phyloP scores from a whole-genome alignment of 2,888 invertebrate species.

The Adineta ricciae region DNA sequence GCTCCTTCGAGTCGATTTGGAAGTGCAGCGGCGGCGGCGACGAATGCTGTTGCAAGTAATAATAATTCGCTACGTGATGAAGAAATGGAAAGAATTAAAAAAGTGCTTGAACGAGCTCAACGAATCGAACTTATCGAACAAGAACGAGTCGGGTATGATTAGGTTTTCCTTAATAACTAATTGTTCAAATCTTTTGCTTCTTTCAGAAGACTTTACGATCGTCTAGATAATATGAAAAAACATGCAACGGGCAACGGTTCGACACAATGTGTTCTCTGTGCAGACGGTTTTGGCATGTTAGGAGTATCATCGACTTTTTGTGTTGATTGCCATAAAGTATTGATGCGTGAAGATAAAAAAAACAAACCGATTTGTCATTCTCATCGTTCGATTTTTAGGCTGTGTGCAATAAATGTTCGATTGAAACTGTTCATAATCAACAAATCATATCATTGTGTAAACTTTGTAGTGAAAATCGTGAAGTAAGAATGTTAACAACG shows the following conservation, averaged over 20 bases:
- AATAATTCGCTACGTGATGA: slow-evolving; percentile 26
- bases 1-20: background rate
- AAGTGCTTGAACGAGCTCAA: slow-evolving; percentile 32
- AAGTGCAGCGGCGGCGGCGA: background rate
- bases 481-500: background rate
- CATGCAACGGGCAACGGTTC: slow-evolving; percentile 21
- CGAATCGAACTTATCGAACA: slow-evolving; percentile 24
- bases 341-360: background rate
- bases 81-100: slow-evolving; percentile 30
- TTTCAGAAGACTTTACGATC: slow-evolving; percentile 24
- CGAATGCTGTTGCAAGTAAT: background rate
- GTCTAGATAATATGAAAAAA: slow-evolving; percentile 33
- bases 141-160: slow-evolving; percentile 29
- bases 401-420: slow-evolving; percentile 32
- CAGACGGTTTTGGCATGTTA: slow-evolving; percentile 29
- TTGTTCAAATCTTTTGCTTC: background rate
- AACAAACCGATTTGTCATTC: no score
- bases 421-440: slow-evolving; percentile 31
- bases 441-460: slow-evolving; percentile 27
- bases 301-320: slow-evolving; percentile 26
- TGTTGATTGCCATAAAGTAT: slow-evolving; percentile 26
- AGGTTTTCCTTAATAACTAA: background rate
- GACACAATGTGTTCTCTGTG: slow-evolving; percentile 29
- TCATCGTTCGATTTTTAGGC: background rate
- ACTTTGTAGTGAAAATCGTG: slow-evolving; percentile 34